Evolutionary conservation across 2,797 vertebrate genomes (phyloP).

Genomic region (Falco cherrug): DNA sequence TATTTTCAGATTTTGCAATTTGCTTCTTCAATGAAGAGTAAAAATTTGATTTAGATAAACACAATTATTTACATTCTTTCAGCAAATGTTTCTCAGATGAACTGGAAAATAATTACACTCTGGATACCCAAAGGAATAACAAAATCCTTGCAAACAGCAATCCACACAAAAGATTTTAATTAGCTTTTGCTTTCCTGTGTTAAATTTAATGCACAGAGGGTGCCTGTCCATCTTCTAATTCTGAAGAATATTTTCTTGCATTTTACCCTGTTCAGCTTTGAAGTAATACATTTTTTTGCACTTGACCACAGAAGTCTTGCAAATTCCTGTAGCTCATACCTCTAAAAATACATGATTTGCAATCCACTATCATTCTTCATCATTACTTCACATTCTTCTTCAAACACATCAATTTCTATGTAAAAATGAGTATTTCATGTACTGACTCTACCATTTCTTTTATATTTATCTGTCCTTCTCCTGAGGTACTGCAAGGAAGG

Average conservation of each 20-base stretch:
- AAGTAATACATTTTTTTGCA: neutral
- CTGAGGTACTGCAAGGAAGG: neutral
- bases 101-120: neutral
- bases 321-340: neutral
- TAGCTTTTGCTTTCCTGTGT: neutral
- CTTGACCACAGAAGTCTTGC: neutral
- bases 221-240: neutral
- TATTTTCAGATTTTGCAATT: constrained; percentile 40
- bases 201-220: neutral
- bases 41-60: constrained; percentile 60
- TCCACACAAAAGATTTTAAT: neutral
- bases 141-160: constrained; percentile 25
- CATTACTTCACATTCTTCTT: neutral
- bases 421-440: neutral
- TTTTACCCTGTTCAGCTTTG: neutral
- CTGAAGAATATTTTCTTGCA: neutral
- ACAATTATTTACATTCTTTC: constrained; percentile 33
- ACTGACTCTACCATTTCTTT: neutral
- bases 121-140: neutral
- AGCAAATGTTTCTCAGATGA: constrained; percentile 33
- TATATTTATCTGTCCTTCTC: neutral
- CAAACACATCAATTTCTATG: neutral
- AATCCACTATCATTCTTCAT: neutral
- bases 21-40: constrained; percentile 52
- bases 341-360: neutral